Base-by-base conservation (phyloP, 2,888 invertebrate species). In the Agonopterix heracliana region DNA sequence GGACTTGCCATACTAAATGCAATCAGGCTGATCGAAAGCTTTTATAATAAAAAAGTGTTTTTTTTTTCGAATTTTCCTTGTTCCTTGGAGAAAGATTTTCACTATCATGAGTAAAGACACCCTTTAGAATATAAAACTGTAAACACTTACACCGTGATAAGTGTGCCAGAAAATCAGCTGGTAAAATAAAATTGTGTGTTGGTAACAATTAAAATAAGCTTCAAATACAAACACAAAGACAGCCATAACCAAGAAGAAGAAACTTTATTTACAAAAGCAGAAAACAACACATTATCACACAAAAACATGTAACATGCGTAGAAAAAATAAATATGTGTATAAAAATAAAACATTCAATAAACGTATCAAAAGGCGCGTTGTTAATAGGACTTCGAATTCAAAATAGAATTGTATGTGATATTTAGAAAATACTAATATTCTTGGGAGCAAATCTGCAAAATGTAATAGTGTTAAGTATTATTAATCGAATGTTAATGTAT, bases 381-480 rank as follows among this genome's bases (percentile, higher is more conserved):
- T 61, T 62, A 57, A 60, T 60, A 59, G 48, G 52, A 47, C 14
- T 44, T 57, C 46, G 53, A 40, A 48, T 26, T 26, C 26, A 26
- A 26, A 26, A 26, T 26, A 26, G 5, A 26, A 26, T 26, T 12
- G 34, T 43, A 13, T 48, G 43, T 38, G 34, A 50, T 51, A 17
- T 58, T 80, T 72, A 88, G 68, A 72, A 88, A 65, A 88, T 88
- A 65, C 84, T 87, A 69, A 88, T 81, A 74, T 87, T 87, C 81
- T 87, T 87, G 64, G 88, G 88, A 60, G 80, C 87, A 68, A 88
- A 88, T 86, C 88, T 88, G 88, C 62, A 84, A 85, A 66, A 60
- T 61, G 58, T n/a, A 60, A 63, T 54, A 55, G 54, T 9, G 9
- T 12, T 11, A 17, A 17, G 26, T 26, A 7, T 26, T 26, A 26